Evolutionary conservation across 2,113 vertebrate genomes (phyloP), one percentile per base, ranked within the genome.

Genomic region (Chaetura pelagica): DNA sequence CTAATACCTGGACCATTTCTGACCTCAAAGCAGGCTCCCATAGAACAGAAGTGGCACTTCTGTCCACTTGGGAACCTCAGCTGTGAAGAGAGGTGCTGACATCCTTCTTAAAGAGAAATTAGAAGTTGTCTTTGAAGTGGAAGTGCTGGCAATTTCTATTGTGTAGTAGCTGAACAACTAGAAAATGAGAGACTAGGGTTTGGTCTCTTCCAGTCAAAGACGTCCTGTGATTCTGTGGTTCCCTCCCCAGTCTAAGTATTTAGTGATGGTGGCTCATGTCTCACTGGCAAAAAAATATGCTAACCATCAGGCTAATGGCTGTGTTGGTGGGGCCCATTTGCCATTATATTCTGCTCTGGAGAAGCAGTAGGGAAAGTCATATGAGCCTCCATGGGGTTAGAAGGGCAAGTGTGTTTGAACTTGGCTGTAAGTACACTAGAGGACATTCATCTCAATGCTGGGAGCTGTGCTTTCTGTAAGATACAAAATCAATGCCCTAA

Each of bases 291-390:
- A 82, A 92, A 92, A 85, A 66, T 18, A 19, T 6, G 15, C 5
- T 21, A 34, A 71, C 20, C 6, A 1, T 72, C 38, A 87, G 42
- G 12, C 55, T 80, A 38, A 29, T 4, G 18, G 40, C 58, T 62
- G 4, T 6, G 1, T 22, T 38, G 12, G 6, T 67, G 44, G 22
- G 7, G 34, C 3, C 22, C 5, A 48, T 24, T 8, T 1, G 1
- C 64, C 38, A 29, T 64, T 93, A 0, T 72, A 8, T 9, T 82
- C 12, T 20, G 12, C 24, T 85, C 34, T 51, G 63, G 20, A 32
- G 71, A 82, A 71, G 61, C 42, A 85, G 52, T 12, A 42, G 30
- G 78, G 52, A 20, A 82, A 85, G 67, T 15, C 9, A 29, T 55
- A 59, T 76, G 58, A 57, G 49, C 34, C 76, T 79, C 29, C 15